These are phyloP conservation scores for Zootoca vivipara DNA, from an alignment of 2,113 vertebrate species.

Conservation along the genomic window DNA sequence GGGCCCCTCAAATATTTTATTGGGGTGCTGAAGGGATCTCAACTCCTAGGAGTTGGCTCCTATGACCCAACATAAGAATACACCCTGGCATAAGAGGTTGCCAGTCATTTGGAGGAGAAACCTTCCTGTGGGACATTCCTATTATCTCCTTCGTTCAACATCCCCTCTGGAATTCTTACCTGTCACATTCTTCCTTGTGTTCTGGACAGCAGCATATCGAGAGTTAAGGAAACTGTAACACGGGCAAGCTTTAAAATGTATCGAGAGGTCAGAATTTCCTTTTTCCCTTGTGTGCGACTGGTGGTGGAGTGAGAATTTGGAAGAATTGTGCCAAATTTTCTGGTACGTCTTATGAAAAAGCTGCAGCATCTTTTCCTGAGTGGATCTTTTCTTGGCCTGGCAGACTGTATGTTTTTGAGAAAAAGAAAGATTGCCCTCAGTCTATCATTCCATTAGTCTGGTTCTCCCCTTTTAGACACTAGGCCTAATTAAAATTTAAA, in stretches of 20 bases:
- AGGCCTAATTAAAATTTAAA: conserved; percentile 60
- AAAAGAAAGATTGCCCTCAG: conserved; percentile 16
- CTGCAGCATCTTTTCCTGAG: neutral
- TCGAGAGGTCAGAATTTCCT: neutral
- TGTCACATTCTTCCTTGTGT: neutral
- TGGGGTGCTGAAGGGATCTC: too few species aligned
- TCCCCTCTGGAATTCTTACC: neutral
- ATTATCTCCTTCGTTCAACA: neutral
- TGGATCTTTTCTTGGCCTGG: neutral
- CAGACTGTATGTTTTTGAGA: neutral
- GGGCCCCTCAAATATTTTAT: too few species aligned
- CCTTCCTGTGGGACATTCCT: neutral
- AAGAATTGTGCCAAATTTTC: neutral
- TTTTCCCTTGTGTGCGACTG: neutral
- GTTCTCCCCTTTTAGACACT: conserved; percentile 44
- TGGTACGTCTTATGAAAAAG: neutral
- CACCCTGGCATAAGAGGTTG: neutral
- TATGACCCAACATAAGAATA: neutral
- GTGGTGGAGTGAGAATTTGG: neutral
- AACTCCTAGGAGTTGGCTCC: too few species aligned
- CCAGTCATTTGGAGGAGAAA: neutral
- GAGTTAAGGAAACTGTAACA: neutral
- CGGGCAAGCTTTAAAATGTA: neutral
- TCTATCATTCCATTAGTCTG: conserved; percentile 47
- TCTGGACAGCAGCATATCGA: neutral